These are phyloP conservation scores for Ciconia stormi DNA, from an alignment of 2,113 vertebrate species.

Conservation along the genomic window DNA sequence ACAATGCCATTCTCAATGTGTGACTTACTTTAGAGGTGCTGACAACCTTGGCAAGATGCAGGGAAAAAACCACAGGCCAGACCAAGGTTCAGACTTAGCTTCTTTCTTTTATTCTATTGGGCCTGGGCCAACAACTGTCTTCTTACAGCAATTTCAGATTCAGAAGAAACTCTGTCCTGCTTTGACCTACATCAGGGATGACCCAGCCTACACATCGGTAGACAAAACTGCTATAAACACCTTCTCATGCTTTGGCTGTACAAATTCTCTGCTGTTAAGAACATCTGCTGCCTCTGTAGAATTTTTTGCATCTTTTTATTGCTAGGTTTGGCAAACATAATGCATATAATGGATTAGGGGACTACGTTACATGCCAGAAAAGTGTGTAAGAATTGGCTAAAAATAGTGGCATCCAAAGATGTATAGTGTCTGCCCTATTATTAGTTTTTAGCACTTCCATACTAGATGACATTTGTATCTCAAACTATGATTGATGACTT, in stretches of 20 bases:
- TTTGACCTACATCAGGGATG: neutral
- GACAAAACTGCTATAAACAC: neutral
- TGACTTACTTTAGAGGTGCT: neutral
- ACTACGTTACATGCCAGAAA: neutral
- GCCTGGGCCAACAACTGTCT: neutral
- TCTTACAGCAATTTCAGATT: neutral
- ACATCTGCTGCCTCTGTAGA: neutral
- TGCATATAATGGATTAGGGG: neutral
- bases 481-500: neutral
- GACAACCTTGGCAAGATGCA: neutral
- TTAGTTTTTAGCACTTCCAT: neutral
- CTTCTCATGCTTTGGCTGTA: neutral
- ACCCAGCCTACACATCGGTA: neutral
- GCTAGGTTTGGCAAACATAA: neutral
- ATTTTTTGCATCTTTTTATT: neutral
- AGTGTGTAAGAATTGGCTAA: neutral
- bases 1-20: rapidly evolving
- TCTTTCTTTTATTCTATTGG: neutral
- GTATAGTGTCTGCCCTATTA: neutral
- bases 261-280: neutral
- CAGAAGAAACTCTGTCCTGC: neutral
- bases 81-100: neutral
- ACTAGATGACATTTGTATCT: neutral
- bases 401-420: neutral
- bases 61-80: neutral